Base-by-base conservation (phyloP, 1,140 invertebrate species). In the Meloidogyne floridensis region DNA sequence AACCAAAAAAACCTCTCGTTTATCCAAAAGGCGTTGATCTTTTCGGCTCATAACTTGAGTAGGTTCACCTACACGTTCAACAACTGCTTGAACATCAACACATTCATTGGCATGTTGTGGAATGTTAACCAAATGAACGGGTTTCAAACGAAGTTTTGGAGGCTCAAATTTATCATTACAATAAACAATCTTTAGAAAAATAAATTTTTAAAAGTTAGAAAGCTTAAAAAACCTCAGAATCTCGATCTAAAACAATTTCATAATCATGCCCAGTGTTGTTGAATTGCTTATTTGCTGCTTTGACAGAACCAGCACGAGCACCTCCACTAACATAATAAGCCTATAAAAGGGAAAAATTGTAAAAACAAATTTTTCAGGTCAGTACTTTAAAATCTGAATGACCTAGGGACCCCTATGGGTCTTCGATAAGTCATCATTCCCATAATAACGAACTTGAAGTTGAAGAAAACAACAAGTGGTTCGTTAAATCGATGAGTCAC, bases 231-330 rank as follows among this genome's bases (percentile, higher is more conserved):
- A 86, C 81, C 78, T 83, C 78, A 53, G 84, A 94, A 54, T 97
- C 94, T 20, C 91, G 91, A n/a, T 91, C 93, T 85, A 98, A 93
- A 0, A 94, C 94, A 93, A 99, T 94, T 89, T 99, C 97, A 89
- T 98, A 99, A 90, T 98, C 95, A 91, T 98, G 96, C 73, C 95
- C 94, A 11, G 97, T 90, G 70, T 91, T 93, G 15, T 92, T 93
- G 88, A 93, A 98, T 87, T 95, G 93, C 90, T 96, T 97, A 90
- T 98, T 98, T 0, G 96, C 96, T 18, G 94, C 93, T 91, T 97
- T 98, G 9, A 98, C 89, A 32, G 91, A 84, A 56, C 82, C 79
- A 20, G 91, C 84, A 11, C 75, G 70, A 15, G 93, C 93, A 43
- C 72, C 47, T 10, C 77, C 77, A 47, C 93, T 94, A 56, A 99